Evolutionary conservation across 1,140 invertebrate genomes (phyloP), one percentile per base, ranked within the genome.

Genomic region (Drosophila ercepeae): DNA sequence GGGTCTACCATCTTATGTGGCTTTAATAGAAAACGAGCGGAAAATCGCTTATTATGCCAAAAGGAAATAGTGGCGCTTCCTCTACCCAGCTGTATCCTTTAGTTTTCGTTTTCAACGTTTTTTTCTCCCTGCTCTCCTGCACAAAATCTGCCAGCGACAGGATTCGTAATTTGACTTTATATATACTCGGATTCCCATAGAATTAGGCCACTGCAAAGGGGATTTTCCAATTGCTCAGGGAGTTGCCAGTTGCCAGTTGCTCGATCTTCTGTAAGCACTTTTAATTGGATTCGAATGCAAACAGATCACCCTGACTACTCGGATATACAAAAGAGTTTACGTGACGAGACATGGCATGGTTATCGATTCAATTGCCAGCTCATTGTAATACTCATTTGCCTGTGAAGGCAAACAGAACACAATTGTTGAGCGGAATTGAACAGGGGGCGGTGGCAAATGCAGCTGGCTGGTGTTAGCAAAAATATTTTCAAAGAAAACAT

Each of bases 401-500:
- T 54, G 74, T 72, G 34, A 68, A 68, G 21, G 34, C 50, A 73
- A 72, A 72, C 65, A 60, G 53, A 27, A 19, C 32, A 19, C 55
- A 16, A 49, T 58, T 25, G 18, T 23, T 25, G 59, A 27, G 23
- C 42, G 57, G 36, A 55, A 55, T 41, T 39, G 46, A 3, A 29
- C 7, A 16, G 7, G 16, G 19, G 5, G 51, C 14, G 48, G 29
- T 6, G 21, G 44, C 23, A 42, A 39, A 27, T 41, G 23, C 23
- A 27, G 6, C 42, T 39, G 60, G 42, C 9, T 61, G 77, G 78
- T 81, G 81, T 81, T 76, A 88, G 71, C 73, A 50, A 78, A 81
- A 84, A 84, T 81, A 84, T 84, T 84, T 81, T 77, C 81, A 84
- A 84, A 86, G 81, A 86, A 86, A 84, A 84, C 73, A 84, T 76